phyloP scores from a whole-genome alignment of 2,888 invertebrate genomes.

The Drosophila ochracea region DNA sequence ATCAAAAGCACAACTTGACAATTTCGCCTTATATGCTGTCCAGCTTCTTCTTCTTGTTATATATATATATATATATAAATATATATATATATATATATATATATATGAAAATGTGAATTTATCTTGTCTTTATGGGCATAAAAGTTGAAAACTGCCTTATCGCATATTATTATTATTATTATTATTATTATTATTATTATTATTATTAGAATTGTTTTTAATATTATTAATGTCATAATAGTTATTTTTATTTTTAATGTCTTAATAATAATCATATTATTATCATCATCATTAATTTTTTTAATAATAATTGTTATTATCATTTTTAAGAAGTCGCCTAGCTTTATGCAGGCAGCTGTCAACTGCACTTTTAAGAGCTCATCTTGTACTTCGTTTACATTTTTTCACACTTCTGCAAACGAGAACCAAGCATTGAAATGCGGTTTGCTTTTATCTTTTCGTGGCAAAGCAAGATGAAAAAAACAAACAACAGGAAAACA shows the following conservation, averaged over 20 bases:
- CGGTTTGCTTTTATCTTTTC: constrained; percentile 38
- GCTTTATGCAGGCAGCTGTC: constrained; percentile 1
- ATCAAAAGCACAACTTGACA: constrained; percentile 7
- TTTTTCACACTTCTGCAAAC: constrained; percentile 32
- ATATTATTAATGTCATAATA: background rate
- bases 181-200: background rate
- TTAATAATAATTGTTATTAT: constrained; percentile 50
- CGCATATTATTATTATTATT: background rate
- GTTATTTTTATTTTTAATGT: background rate
- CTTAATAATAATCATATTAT: no score
- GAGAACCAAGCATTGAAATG: constrained; percentile 38
- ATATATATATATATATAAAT: background rate
- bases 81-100: no score
- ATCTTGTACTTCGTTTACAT: constrained; percentile 30
- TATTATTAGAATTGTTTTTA: no score
- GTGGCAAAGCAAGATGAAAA: constrained; percentile 13
- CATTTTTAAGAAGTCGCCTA: constrained; percentile 42
- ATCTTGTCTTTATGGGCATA: no score
- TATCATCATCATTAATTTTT: background rate
- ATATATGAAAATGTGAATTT: background rate
- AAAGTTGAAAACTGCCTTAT: background rate
- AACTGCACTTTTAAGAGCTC: constrained; percentile 3
- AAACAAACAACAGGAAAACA: background rate
- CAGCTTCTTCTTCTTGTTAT: background rate
- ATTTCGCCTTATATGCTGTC: constrained; percentile 8